These are phyloP conservation scores for Aporophyla nigra DNA, from an alignment of 2,888 invertebrate species.

Conservation along the genomic window DNA sequence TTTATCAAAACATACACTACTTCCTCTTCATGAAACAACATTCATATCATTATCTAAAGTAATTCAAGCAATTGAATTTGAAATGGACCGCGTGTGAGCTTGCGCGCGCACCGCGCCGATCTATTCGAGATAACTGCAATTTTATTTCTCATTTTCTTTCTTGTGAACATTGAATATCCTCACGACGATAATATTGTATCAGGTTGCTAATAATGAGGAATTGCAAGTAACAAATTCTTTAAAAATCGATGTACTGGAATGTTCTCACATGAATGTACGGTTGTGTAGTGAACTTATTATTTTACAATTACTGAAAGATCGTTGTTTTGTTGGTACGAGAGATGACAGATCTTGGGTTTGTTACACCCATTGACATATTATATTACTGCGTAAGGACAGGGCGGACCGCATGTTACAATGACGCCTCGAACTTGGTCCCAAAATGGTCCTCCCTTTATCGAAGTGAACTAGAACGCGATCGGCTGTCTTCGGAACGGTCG, in stretches of 20 bases:
- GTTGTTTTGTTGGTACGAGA: background rate
- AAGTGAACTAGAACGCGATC: too few species aligned
- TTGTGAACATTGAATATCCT: conserved; percentile 45
- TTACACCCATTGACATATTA: too few species aligned
- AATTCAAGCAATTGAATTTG: conserved; percentile 57
- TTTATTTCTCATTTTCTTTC: conserved; percentile 57
- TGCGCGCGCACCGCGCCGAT: conserved; percentile 42
- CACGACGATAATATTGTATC: conserved; percentile 29
- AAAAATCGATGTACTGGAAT: background rate
- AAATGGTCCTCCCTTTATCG: too few species aligned
- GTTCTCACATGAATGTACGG: background rate
- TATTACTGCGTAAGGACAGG: too few species aligned
- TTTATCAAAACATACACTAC: background rate
- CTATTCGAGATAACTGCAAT: conserved; percentile 57
- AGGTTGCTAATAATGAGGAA: conserved; percentile 24
- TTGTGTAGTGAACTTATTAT: background rate
- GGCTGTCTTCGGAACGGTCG: too few species aligned
- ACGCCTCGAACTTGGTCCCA: too few species aligned
- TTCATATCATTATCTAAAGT: conserved; percentile 4
- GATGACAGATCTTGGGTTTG: background rate
- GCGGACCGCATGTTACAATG: too few species aligned
- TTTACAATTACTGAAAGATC: background rate
- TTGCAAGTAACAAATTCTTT: conserved; percentile 31
- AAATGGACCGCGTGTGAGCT: conserved; percentile 57
- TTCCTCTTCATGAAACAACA: background rate